Evolutionary conservation across 2,888 invertebrate species (phyloP), one percentile per base, ranked within the genome.

Genomic region (Blera fallax): DNA sequence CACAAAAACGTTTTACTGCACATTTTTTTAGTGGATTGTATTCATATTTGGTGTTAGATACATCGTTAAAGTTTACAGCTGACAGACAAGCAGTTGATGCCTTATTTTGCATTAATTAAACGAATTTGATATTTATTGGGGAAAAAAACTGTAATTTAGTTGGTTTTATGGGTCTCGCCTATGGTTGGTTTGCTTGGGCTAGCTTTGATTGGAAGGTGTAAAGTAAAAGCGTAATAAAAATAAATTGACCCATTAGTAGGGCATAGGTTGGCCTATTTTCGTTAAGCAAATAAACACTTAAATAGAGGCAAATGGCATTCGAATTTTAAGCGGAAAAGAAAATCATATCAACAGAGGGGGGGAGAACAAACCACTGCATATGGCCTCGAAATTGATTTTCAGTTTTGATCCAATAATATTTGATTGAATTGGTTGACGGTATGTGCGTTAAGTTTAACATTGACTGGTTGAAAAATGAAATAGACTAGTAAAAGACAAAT

Each of bases 71-170:
- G 18, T 32, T 64, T 64, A 64, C 45, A 21, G 64, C 48, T 64
- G 64, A 64, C 64, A 32, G 45, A 45, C 48, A 14, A 14, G 5
- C 40, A 40, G 40, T 40, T 40, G 40, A 64, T 64, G 64, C 50
- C 48, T 29, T 37, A 50, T 50, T 67, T 52, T 67, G 48, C 65
- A 52, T 67, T 67, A 67, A 67, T 52, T 37, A 21, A 48, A 48
- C 48, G 21, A 21, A 21, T 21, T 21, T 21, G 48, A 48, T 48
- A 48, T 48, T 48, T 48, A 48, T 48, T 40, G 40, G n/a, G 40
- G 40, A n/a, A 3, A 40, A 14, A n/a, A 40, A 40, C 37, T 40
- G n/a, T 40, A 40, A 3, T 3, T n/a, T 40, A 14, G 40, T 40
- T 40, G 40, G 14, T 11, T 40, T 40, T 40, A 40, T 40, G 40